Conservation (phyloP, 2,113 vertebrate genomes). For the Alouatta palliata region DNA sequence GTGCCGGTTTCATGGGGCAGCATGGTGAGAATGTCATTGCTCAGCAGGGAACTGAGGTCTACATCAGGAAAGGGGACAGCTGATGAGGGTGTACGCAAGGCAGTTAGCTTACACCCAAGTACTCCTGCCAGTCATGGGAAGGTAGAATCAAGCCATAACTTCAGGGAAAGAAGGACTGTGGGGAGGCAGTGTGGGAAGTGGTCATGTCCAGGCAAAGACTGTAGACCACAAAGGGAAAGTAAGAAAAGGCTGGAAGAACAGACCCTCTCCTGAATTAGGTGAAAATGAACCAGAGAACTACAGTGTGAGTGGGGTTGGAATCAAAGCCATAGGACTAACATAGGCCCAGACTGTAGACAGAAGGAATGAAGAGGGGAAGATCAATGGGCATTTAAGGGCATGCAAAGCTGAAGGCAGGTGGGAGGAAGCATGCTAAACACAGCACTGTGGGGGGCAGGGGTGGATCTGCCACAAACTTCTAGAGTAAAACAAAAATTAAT, state of each 20-base stretch:
- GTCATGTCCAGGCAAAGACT: background rate
- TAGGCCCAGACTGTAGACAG: background rate
- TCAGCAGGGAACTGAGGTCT: background rate
- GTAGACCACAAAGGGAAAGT: background rate
- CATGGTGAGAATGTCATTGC: background rate
- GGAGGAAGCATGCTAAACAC: background rate
- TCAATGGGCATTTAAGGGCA: background rate
- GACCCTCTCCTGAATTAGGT: background rate
- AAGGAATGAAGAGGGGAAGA: background rate
- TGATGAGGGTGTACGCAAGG: background rate
- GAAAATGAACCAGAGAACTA: background rate
- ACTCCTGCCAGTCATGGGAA: background rate
- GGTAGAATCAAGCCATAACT: background rate
- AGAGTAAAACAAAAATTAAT: background rate
- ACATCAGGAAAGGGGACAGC: background rate
- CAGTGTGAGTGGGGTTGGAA: background rate
- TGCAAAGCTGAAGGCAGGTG: background rate
- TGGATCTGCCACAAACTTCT: background rate
- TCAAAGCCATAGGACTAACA: background rate
- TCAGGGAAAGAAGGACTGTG: background rate
- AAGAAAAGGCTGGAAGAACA: background rate
- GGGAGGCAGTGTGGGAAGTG: too few relatives aligned
- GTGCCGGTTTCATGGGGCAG: background rate
- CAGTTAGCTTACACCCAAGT: background rate
- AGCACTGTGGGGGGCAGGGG: fast-evolving